Percentiles rank a stretch among this genome's conserved stretches.
phyloP scores from a whole-genome alignment of 2,113 vertebrate species.

The Tragelaphus scriptus region DNA sequence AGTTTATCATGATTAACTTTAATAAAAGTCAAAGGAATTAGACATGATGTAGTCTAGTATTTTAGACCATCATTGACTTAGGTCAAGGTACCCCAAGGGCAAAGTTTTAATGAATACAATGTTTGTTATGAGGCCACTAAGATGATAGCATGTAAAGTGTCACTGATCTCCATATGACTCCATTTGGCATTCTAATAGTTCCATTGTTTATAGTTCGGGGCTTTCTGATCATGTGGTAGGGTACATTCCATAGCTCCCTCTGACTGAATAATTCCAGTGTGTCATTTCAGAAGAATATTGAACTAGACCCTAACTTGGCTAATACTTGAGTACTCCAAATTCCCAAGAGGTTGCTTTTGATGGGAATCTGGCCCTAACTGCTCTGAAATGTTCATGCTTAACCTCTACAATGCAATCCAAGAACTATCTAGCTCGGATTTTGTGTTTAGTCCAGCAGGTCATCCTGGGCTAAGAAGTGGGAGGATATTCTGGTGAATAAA shows the following conservation, averaged over 20 bases:
- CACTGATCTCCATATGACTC: not conserved
- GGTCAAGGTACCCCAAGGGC: slow-evolving; percentile 13
- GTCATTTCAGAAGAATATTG: slow-evolving; percentile 67
- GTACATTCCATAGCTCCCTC: slow-evolving; percentile 57
- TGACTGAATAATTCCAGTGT: slow-evolving; percentile 66
- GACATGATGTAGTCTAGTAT: slow-evolving; percentile 61
- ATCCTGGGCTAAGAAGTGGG: slow-evolving; percentile 15
- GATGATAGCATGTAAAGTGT: slow-evolving; percentile 23
- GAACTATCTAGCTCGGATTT: not conserved
- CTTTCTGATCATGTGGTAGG: slow-evolving; percentile 4
- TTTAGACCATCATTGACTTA: slow-evolving; percentile 58
- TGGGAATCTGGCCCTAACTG: slow-evolving; percentile 54
- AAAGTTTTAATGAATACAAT: not conserved
- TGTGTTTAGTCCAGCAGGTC: slow-evolving; percentile 6
- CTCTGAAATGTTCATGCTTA: slow-evolving; percentile 57
- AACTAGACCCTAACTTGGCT: slow-evolving; percentile 66
- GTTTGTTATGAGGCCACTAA: slow-evolving; percentile 13
- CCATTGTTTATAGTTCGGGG: slow-evolving; percentile 11
- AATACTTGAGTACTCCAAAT: slow-evolving; percentile 53
- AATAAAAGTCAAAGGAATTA: slow-evolving; percentile 11
- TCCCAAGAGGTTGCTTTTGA: slow-evolving; percentile 55
- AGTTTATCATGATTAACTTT: slow-evolving; percentile 26
- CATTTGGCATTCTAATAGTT: slow-evolving; percentile 10
- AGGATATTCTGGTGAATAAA: not conserved
- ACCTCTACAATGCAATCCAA: slow-evolving; percentile 45